These are phyloP conservation scores for Channa maculata DNA, from an alignment of 2,113 vertebrate species.

Conservation along the genomic window DNA sequence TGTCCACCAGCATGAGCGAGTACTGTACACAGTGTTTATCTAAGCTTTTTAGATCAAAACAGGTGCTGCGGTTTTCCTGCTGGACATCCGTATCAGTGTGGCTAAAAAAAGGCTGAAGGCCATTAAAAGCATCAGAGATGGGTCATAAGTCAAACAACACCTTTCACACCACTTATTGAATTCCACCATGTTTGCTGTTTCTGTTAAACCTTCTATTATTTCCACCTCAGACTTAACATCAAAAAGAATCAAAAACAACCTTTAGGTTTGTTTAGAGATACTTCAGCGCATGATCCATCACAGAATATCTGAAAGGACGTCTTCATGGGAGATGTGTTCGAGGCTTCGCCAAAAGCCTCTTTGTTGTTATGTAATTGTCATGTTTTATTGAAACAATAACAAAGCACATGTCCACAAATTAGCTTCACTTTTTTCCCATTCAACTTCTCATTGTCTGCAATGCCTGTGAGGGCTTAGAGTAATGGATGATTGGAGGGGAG, in stretches of 20 bases:
- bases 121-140: not conserved
- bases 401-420: conserved; percentile 80
- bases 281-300: conserved; percentile 60
- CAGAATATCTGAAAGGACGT: conserved; percentile 63
- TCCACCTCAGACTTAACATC: conserved; percentile 32
- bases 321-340: conserved; percentile 49
- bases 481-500: conserved; percentile 76
- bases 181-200: conserved; percentile 34
- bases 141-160: not conserved
- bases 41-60: too few relatives aligned
- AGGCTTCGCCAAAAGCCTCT: conserved; percentile 68
- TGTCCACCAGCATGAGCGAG: too few relatives aligned
- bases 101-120: not conserved
- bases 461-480: conserved; percentile 75
- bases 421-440: conserved; percentile 75
- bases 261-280: conserved; percentile 50
- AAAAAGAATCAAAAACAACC: conserved; percentile 46
- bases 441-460: conserved; percentile 73
- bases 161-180: not conserved
- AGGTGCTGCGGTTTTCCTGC: too few relatives aligned
- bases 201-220: conserved; percentile 24
- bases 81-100: too few relatives aligned
- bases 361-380: conserved; percentile 79
- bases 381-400: conserved; percentile 80
- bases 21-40: not conserved